phyloP scores from a whole-genome alignment of 2,888 invertebrate species.

The Calameuta filiformis region DNA sequence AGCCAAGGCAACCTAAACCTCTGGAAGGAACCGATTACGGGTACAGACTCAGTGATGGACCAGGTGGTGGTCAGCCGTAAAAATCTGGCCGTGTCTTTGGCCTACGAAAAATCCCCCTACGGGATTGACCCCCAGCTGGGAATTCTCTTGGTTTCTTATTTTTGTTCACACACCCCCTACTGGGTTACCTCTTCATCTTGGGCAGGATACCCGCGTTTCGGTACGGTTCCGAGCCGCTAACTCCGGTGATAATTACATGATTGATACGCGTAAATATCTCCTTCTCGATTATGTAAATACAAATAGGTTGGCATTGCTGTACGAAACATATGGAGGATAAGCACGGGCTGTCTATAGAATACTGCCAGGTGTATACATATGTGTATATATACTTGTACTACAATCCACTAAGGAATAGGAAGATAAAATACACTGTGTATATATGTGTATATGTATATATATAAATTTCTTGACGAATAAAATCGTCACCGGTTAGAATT shows the following conservation, averaged over 20 bases:
- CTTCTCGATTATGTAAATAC: slow-evolving; percentile 5
- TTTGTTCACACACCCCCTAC: slow-evolving; percentile 54
- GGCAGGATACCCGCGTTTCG: neutral
- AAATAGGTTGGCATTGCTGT: neutral
- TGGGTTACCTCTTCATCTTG: slow-evolving; percentile 59
- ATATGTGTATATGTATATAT: neutral
- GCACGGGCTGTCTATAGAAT: neutral
- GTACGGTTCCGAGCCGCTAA: slow-evolving; percentile 14
- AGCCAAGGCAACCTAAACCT: slow-evolving; percentile 4
- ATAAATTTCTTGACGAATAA: neutral
- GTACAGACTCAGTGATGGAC: slow-evolving; percentile 21
- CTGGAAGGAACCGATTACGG: neutral
- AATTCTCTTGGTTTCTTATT: slow-evolving; percentile 46
- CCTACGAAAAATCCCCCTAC: slow-evolving; percentile 10
- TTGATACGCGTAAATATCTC: slow-evolving; percentile 47
- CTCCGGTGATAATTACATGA: slow-evolving; percentile 47
- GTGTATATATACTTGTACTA: neutral
- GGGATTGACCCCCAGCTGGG: slow-evolving; percentile 55
- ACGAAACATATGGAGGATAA: neutral
- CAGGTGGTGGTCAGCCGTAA: slow-evolving; percentile 53
- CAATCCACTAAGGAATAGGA: neutral
- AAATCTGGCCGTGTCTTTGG: neutral
- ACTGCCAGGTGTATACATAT: neutral
- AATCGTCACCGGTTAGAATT: neutral
- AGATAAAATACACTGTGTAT: neutral